Evolutionary conservation across 2,797 vertebrate genomes (phyloP), one percentile per base, ranked within the genome.

Genomic region (Protonibea diacanthus): DNA sequence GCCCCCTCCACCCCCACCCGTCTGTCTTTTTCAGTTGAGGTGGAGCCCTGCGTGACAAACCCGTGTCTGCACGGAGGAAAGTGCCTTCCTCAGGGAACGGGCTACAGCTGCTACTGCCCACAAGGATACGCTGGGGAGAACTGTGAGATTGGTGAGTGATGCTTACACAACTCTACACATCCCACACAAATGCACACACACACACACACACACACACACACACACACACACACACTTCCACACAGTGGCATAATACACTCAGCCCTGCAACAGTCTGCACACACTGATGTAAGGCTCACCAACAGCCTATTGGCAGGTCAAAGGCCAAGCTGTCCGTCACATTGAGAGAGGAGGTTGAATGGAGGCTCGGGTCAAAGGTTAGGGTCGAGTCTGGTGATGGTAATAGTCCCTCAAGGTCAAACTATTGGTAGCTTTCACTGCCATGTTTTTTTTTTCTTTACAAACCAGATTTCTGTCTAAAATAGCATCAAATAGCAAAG

Each of bases 91-190:
- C 96, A 96, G 44, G 96, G 95, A 63, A 94, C 95, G 1, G 81
- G 95, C 80, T 97, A 97, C 7, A 95, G 96, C 94, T 99, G 98
- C 92, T 95, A 94, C 93, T 99, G 98, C 71, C 95, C 92, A 65
- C 95, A 95, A 81, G 98, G 97, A n/a, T 99, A 96, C 85, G 90
- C 95, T 0, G 98, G 98, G 62, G 97, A 98, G 91, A 99, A 98
- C 95, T 99, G 98, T 48, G 98, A 99, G 94, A 97, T 98, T 4
- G 98, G 98, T 98, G 92, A 95, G 95, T 90, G 68, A 81, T 64
- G 56, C 75, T 58, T 25, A 76, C 42, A 83, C 66, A 60, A 73
- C 66, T 48, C 25, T n/a, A 48, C 60, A 58, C 60, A 29, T 57
- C 40, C 5, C 64, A 33, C 51, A 48, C 53, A 52, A 6, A 60